A percentile compares a stretch with the other conserved stretches of the same genome.
Evolutionary conservation across 1,140 invertebrate species (phyloP).

Genomic region (Aphelinus certus): DNA sequence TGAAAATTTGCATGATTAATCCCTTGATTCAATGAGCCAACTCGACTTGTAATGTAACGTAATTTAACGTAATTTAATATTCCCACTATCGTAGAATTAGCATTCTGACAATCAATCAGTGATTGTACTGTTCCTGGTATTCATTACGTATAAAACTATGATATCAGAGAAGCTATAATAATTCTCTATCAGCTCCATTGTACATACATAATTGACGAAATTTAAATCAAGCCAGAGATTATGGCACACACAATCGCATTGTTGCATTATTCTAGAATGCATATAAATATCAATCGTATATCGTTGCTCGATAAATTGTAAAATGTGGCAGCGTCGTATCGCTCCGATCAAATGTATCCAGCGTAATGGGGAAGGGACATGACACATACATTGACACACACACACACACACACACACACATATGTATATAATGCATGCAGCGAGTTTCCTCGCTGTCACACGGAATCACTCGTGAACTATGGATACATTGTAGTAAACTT

Average conservation of each 20-base stretch:
- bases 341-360: not conserved
- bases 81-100: slow-evolving; percentile 3
- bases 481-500: no score
- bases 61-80: not conserved
- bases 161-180: not conserved
- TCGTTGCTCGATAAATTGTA: slow-evolving; percentile 16
- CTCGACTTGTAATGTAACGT: no score
- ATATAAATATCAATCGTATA: slow-evolving; percentile 32
- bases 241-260: not conserved
- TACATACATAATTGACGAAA: slow-evolving; percentile 16
- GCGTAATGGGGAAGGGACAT: slow-evolving; percentile 9
- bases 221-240: slow-evolving; percentile 20
- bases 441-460: no score
- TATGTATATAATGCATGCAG: no score
- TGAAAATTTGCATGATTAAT: no score
- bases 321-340: slow-evolving; percentile 5
- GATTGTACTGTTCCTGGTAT: not conserved
- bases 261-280: slow-evolving; percentile 11
- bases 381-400: no score
- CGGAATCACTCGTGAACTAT: no score
- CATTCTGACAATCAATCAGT: not conserved
- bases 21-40: no score
- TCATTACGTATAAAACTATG: not conserved
- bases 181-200: not conserved
- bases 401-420: no score